Conservation (phyloP, 1,140 invertebrate genomes). For the Drosophila orosa region DNA sequence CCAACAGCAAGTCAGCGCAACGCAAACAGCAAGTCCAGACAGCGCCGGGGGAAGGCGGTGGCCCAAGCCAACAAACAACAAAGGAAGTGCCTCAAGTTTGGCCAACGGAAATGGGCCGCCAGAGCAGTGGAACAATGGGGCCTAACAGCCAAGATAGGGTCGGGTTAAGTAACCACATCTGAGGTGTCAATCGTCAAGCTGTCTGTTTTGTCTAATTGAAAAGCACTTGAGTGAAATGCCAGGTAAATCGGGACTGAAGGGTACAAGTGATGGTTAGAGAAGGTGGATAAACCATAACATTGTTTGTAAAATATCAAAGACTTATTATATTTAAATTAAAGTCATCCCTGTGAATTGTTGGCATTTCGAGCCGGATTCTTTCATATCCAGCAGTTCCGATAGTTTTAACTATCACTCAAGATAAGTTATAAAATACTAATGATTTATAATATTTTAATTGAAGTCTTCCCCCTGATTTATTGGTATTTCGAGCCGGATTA, state of each 20-base stretch:
- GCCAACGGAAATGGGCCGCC: conserved; percentile 63
- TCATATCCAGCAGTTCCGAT: too few species aligned
- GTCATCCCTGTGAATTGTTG: background rate
- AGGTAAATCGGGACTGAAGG: background rate
- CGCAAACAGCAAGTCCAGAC: conserved; percentile 33
- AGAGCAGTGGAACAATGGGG: conserved; percentile 49
- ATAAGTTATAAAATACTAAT: background rate
- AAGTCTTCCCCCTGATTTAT: background rate
- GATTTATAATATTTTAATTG: too few species aligned
- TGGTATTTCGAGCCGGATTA: background rate
- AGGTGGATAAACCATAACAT: background rate
- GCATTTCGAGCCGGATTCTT: background rate
- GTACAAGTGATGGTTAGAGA: background rate
- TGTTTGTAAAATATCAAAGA: background rate
- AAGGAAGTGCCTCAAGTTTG: conserved; percentile 66
- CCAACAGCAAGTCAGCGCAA: conserved; percentile 70
- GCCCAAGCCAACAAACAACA: conserved; percentile 51
- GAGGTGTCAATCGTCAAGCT: conserved; percentile 72
- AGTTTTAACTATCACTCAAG: background rate
- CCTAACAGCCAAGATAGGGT: background rate
- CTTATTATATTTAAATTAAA: too few species aligned
- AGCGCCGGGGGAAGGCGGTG: background rate
- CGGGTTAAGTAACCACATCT: conserved; percentile 28
- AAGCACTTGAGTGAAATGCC: conserved; percentile 34
- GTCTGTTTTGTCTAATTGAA: conserved; percentile 65